Conservation (phyloP, 2,797 vertebrate genomes). For the Rhynchonycteris naso region DNA sequence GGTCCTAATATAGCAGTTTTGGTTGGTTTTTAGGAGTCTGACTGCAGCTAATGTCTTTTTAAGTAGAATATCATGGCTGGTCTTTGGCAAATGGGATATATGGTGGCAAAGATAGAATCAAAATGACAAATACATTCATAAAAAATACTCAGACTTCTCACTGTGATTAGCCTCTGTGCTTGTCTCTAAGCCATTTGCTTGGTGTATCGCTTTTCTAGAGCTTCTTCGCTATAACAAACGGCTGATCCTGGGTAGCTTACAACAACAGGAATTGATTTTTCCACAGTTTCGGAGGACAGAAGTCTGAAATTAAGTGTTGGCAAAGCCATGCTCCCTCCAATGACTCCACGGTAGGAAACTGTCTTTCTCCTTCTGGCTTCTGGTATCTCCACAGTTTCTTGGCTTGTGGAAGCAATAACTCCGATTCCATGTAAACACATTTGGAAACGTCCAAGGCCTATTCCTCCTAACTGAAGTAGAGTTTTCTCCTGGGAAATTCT, state of each 20-base stretch:
- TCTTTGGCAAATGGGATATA: not conserved
- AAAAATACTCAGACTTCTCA: not conserved
- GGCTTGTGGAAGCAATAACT: not conserved
- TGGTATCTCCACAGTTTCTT: not conserved
- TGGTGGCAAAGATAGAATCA: not conserved
- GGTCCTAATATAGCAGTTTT: not conserved
- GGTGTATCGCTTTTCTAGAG: not conserved
- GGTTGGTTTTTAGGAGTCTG: not conserved
- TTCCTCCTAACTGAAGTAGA: not conserved
- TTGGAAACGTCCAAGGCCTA: not conserved
- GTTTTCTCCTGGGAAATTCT: conserved; percentile 14
- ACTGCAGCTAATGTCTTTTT: not conserved
- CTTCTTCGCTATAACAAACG: not conserved
- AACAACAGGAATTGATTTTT: not conserved
- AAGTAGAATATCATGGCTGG: not conserved
- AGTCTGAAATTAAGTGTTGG: not conserved
- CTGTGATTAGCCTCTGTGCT: not conserved
- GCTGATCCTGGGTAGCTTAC: not conserved
- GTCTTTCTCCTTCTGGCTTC: not conserved
- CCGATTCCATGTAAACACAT: not conserved
- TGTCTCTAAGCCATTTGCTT: not conserved
- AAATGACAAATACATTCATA: not conserved
- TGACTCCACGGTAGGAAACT: too few relatives aligned
- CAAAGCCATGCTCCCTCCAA: too few relatives aligned
- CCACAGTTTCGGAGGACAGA: not conserved